Evolutionary conservation across 2,888 invertebrate genomes (phyloP).

Genomic region (Zeuzera pyrina): DNA sequence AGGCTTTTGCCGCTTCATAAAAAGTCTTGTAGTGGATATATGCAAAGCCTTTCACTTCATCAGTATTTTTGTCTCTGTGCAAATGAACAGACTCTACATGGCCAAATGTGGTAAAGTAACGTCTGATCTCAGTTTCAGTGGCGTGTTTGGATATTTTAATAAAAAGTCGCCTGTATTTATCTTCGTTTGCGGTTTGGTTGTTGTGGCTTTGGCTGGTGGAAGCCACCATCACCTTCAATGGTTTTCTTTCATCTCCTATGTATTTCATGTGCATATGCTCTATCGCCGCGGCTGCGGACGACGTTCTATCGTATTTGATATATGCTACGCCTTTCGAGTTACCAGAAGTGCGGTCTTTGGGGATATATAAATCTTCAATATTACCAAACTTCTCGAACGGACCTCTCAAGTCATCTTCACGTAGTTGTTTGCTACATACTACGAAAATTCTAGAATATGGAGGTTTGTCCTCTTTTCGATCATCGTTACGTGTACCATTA

Average conservation of each 20-base stretch:
- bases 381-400: constrained; percentile 86
- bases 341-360: constrained; percentile 86
- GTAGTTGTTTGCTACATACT: constrained; percentile 81
- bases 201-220: constrained; percentile 54
- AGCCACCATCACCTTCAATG: constrained; percentile 92
- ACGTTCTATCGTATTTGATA: constrained; percentile 91
- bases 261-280: constrained; percentile 88
- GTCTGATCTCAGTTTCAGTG: constrained; percentile 82
- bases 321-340: constrained; percentile 94
- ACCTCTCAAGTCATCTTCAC: constrained; percentile 83
- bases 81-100: constrained; percentile 82
- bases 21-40: constrained; percentile 88
- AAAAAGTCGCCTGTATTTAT: constrained; percentile 80
- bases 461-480: constrained; percentile 74
- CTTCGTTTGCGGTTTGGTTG: constrained; percentile 19
- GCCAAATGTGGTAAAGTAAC: constrained; percentile 92
- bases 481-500: constrained; percentile 26
- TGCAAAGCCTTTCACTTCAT: constrained; percentile 89
- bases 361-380: constrained; percentile 91
- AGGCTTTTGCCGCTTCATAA: constrained; percentile 88
- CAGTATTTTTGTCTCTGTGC: constrained; percentile 84
- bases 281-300: constrained; percentile 90
- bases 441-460: constrained; percentile 93
- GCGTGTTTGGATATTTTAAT: constrained; percentile 87
- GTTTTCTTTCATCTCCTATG: constrained; percentile 80